Evolutionary conservation across 2,113 vertebrate genomes (phyloP), one percentile per base, ranked within the genome.

Genomic region (Sturnira hondurensis): DNA sequence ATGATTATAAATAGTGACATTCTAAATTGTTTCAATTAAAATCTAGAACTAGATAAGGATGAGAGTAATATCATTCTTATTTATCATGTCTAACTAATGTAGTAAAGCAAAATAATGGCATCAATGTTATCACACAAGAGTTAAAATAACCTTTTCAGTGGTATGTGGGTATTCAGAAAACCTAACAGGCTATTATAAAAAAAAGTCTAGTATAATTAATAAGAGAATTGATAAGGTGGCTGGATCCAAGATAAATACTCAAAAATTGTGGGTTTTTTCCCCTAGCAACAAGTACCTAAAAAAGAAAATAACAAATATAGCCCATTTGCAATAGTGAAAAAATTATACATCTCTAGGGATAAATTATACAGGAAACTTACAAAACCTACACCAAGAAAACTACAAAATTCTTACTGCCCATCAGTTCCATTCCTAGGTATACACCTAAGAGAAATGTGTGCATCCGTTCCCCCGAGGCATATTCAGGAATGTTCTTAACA

Each of bases 321-420:
- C 41, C 47, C 4, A 81, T 76, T 77, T 36, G 70, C 20, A 89
- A 77, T 1, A 89, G 38, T 89, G 70, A 84, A 33, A 86, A 68
- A 86, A 93, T 93, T 24, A 76, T 58, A 94, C 70, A 26, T 86
- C 83, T 26, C 43, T 82, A 70, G 7, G 36, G 47, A 77, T 41
- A 76, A 89, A 86, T 95, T 81, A 81, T 19, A 86, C 7, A 86
- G 63, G 33, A 86, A 86, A 77, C 67, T 63, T 89, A 77, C 4
- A 81, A 65, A 95, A 92, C n/a, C 47, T 68, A 91, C 28, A 36
- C 19, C n/a, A 91, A 68, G 50, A 94, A 94, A 88, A 82, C 28
- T 17, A 84, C 58, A 45, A 41, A 94, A 83, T 22, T 81, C 70
- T 83, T 74, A 73, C 52, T 74, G 77, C 47, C 41, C 4, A 67